These are phyloP conservation scores for Sorex fumeus DNA, from an alignment of 2,113 vertebrate species.

Conservation along the genomic window DNA sequence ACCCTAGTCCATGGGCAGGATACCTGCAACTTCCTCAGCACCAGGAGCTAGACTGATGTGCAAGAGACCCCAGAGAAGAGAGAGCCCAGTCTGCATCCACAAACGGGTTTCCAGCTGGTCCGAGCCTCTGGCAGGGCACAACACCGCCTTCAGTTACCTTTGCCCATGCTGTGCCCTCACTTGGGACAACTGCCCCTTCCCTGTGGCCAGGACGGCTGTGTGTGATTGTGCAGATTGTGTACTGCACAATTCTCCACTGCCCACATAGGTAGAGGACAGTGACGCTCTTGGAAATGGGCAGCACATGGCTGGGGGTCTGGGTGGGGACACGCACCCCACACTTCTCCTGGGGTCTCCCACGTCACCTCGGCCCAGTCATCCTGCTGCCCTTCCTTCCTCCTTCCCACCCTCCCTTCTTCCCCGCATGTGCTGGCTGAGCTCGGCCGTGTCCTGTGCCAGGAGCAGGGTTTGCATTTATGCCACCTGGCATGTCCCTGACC, in stretches of 20 bases:
- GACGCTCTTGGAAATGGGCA: background rate
- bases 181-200: background rate
- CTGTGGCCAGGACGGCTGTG: background rate
- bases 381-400: background rate
- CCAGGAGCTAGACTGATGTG: too few relatives aligned
- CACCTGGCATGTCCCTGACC: too few relatives aligned
- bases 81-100: too few relatives aligned
- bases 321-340: too few relatives aligned
- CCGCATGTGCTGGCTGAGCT: background rate
- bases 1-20: too few relatives aligned
- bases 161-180: background rate
- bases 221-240: background rate
- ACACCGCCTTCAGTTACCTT: background rate
- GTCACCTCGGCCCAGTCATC: background rate
- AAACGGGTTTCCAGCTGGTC: too few relatives aligned
- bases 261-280: too few relatives aligned
- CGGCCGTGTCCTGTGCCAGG: background rate
- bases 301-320: too few relatives aligned
- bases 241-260: background rate
- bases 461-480: too few relatives aligned
- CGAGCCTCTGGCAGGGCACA: too few relatives aligned
- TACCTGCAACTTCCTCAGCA: too few relatives aligned
- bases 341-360: background rate
- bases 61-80: too few relatives aligned
- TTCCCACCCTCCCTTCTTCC: background rate